These are phyloP conservation scores for Parapsyche elsis DNA, from an alignment of 1,140 invertebrate genomes.

Conservation along the genomic window DNA sequence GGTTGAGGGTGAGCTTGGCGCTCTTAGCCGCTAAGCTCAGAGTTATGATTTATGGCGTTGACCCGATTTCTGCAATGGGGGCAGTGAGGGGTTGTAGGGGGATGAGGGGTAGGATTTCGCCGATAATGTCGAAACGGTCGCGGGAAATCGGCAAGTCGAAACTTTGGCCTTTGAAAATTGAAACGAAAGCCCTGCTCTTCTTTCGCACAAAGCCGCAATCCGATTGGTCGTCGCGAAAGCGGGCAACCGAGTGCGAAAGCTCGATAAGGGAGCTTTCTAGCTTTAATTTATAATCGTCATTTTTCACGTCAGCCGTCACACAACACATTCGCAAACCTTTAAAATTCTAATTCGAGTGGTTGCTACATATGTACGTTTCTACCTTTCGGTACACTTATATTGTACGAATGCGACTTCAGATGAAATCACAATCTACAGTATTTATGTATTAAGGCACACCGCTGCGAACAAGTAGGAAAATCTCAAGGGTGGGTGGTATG, in stretches of 20 bases:
- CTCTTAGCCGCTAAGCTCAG: not conserved
- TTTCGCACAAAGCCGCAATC: no score
- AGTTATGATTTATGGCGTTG: conserved; percentile 20
- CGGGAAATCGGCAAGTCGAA: not conserved
- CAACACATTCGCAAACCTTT: not conserved
- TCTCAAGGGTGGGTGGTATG: no score
- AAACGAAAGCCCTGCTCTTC: no score
- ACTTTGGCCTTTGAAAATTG: not conserved
- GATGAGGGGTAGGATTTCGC: not conserved
- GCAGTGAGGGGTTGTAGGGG: not conserved
- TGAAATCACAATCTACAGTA: no score
- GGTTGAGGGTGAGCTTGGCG: not conserved
- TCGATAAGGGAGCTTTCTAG: conserved; percentile 4
- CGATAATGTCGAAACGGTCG: not conserved
- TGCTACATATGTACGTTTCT: no score
- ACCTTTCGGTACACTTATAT: no score
- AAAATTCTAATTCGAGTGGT: no score
- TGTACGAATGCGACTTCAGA: no score
- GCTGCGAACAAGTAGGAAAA: no score
- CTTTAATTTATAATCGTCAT: conserved; percentile 18
- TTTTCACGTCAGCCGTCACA: not conserved
- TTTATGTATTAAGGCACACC: no score
- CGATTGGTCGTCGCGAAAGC: no score
- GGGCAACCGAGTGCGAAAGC: not conserved
- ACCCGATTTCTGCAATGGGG: not conserved